Evolutionary conservation across 2,888 invertebrate genomes (phyloP).

Genomic region (Oscheius onirici): DNA sequence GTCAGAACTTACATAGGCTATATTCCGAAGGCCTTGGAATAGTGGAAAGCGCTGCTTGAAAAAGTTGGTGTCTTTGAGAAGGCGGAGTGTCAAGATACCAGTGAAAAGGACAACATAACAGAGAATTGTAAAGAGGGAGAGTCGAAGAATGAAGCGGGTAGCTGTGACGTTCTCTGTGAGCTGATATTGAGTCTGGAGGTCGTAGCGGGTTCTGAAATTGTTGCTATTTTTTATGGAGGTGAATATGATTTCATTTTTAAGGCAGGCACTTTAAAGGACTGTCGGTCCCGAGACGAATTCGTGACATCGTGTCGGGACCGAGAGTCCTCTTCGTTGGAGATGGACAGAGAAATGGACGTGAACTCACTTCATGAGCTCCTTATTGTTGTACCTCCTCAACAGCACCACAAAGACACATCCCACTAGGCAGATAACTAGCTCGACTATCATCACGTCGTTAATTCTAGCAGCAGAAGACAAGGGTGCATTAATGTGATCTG

Average conservation of each 20-base stretch:
- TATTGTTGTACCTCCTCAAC: slow-evolving; percentile 17
- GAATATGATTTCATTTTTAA: no score
- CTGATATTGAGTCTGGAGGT: slow-evolving; percentile 15
- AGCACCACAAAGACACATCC: not conserved
- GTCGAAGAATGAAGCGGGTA: slow-evolving; percentile 16
- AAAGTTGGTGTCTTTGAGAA: slow-evolving; percentile 4
- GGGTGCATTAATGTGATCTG: slow-evolving; percentile 21
- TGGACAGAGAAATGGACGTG: no score
- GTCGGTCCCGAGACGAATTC: not conserved
- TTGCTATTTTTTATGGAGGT: no score
- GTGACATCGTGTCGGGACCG: no score
- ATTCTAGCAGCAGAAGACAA: not conserved
- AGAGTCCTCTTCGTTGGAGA: no score
- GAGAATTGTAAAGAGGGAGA: slow-evolving; percentile 17
- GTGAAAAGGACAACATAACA: slow-evolving; percentile 1
- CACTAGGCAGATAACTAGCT: slow-evolving; percentile 3
- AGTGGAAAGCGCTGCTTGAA: slow-evolving; percentile 16
- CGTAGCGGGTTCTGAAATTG: slow-evolving; percentile 13
- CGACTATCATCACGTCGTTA: not conserved
- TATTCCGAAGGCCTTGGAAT: slow-evolving; percentile 20
- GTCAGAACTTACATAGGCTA: slow-evolving; percentile 19
- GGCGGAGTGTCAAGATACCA: slow-evolving; percentile 1
- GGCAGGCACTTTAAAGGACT: not conserved
- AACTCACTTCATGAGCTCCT: not conserved
- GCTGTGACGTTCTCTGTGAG: slow-evolving; percentile 23